A percentile compares a stretch with the other conserved stretches of the same genome.
phyloP scores from a whole-genome alignment of 2,888 invertebrate genomes.

The Tinea semifulvella region DNA sequence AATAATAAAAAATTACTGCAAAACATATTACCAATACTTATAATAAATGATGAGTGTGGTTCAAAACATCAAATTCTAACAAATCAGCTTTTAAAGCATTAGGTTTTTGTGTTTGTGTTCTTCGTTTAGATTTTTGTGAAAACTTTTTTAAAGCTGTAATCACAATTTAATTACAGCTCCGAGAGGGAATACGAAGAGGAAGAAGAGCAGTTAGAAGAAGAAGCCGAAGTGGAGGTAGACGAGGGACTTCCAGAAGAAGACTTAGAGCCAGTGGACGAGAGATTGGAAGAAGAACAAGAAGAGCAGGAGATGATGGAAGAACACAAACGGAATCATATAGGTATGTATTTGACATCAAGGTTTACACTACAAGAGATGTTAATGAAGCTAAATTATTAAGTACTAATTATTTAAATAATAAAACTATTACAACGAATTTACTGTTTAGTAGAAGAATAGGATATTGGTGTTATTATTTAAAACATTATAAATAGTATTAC shows the following conservation, averaged over 20 bases:
- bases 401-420: neutral
- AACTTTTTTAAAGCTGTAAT: too few species aligned
- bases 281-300: constrained; percentile 28
- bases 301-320: constrained; percentile 45
- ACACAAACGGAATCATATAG: constrained; percentile 56
- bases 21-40: too few species aligned
- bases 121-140: too few species aligned
- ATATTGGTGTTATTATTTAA: too few species aligned
- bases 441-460: neutral
- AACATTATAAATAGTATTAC: too few species aligned
- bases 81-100: too few species aligned
- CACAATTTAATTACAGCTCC: constrained; percentile 61
- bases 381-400: neutral
- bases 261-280: constrained; percentile 27
- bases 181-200: constrained; percentile 74
- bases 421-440: neutral
- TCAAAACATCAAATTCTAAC: too few species aligned
- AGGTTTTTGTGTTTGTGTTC: too few species aligned
- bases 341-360: constrained; percentile 26
- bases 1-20: too few species aligned
- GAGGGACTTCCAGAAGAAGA: constrained; percentile 18
- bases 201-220: constrained; percentile 70
- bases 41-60: too few species aligned
- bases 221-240: constrained; percentile 43
- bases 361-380: neutral